A percentile compares a stretch with the other conserved stretches of the same genome.
Evolutionary conservation across 1,140 invertebrate species (phyloP).

Genomic region (Scaptodrosophila lebanonensis): DNA sequence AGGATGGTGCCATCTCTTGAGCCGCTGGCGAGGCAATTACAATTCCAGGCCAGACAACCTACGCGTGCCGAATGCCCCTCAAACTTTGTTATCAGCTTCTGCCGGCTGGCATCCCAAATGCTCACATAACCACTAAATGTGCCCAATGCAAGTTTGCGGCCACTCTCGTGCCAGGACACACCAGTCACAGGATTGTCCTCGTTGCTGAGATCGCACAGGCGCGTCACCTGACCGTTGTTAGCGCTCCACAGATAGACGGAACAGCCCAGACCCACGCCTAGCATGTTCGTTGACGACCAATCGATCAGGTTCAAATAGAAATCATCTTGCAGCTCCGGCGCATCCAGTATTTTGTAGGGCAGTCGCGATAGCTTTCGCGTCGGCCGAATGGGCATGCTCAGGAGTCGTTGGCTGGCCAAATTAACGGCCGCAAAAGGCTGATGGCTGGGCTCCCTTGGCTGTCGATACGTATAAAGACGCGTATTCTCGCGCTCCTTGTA

Average conservation of each 20-base stretch:
- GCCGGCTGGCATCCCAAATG: constrained; percentile 96
- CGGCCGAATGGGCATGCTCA: constrained; percentile 60
- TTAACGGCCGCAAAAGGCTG: constrained; percentile 13
- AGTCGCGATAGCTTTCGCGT: constrained; percentile 96
- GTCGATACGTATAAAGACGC: constrained; percentile 10
- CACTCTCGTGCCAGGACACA: constrained; percentile 98
- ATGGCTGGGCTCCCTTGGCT: not conserved
- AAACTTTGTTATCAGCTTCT: constrained; percentile 90
- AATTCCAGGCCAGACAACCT: constrained; percentile 97
- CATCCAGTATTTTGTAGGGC: constrained; percentile 97
- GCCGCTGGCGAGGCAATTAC: constrained; percentile 95
- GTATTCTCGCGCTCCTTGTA: constrained; percentile 15
- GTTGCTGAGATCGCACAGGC: constrained; percentile 94
- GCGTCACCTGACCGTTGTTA: constrained; percentile 96
- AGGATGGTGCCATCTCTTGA: constrained; percentile 95
- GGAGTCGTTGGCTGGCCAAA: constrained; percentile 17
- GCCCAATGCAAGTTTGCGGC: constrained; percentile 96
- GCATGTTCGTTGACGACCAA: constrained; percentile 98
- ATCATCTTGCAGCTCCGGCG: constrained; percentile 98
- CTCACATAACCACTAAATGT: constrained; percentile 97
- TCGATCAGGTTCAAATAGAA: constrained; percentile 99
- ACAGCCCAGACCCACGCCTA: constrained; percentile 97
- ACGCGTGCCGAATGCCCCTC: constrained; percentile 94
- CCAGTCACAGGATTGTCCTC: constrained; percentile 97
- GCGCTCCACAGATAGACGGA: constrained; percentile 99